A percentile compares a stretch with the other conserved stretches of the same genome.
These are phyloP conservation scores for Ammodytes dubius DNA, from an alignment of 2,113 vertebrate species.

Conservation along the genomic window DNA sequence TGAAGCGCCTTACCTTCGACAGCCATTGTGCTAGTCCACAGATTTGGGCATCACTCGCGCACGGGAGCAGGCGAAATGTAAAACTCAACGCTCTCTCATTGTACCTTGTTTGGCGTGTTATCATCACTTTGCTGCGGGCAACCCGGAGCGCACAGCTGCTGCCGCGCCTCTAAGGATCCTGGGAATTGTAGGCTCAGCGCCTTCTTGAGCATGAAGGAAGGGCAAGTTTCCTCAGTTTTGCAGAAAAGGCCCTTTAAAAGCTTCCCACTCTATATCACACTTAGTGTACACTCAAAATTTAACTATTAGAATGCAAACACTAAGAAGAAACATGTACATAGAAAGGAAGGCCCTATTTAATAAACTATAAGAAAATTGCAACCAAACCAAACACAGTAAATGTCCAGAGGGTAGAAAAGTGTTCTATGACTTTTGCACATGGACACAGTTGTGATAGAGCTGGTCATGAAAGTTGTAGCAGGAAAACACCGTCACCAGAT, in stretches of 20 bases:
- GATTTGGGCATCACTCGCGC: conserved; percentile 72
- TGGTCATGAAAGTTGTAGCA: no score
- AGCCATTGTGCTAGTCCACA: conserved; percentile 81
- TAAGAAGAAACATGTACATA: no score
- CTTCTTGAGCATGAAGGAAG: not conserved
- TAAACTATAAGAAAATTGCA: no score
- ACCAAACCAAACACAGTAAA: no score
- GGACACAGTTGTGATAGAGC: no score
- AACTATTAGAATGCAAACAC: no score
- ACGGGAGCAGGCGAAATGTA: conserved; percentile 27
- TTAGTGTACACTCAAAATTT: no score
- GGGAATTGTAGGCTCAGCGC: conserved; percentile 81
- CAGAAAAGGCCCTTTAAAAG: conserved; percentile 2
- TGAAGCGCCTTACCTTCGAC: conserved; percentile 82
- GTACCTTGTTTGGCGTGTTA: conserved; percentile 74
- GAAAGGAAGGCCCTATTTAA: no score
- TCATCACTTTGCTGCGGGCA: conserved; percentile 81
- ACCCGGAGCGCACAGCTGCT: conserved; percentile 72
- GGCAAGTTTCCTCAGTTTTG: not conserved
- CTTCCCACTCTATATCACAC: not conserved
- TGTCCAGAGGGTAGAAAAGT: no score
- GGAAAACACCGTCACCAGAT: no score
- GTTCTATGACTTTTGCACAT: no score
- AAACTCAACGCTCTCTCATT: conserved; percentile 70
- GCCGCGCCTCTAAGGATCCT: conserved; percentile 70